phyloP scores from a whole-genome alignment of 2,888 invertebrate genomes.

The Athalia circularis region DNA sequence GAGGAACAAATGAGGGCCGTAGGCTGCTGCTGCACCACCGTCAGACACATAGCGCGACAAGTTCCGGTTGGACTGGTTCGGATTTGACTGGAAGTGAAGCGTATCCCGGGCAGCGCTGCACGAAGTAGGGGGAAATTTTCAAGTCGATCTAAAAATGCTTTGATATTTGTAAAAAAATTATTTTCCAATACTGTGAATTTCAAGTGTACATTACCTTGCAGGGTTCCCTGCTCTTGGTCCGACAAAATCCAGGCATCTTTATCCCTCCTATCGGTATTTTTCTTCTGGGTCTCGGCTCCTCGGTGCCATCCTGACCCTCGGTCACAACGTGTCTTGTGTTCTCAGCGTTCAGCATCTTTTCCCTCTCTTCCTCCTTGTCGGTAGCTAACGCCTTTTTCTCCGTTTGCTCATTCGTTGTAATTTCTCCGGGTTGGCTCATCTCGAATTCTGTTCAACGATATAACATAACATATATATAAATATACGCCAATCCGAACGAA shows the following conservation, averaged over 20 bases:
- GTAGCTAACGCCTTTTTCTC: conserved; percentile 71
- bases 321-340: conserved; percentile 76
- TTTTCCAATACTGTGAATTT: background rate
- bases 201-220: conserved; percentile 77
- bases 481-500: background rate
- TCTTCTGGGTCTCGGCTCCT: conserved; percentile 78
- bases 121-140: background rate
- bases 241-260: conserved; percentile 91
- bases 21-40: background rate
- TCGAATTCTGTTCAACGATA: conserved; percentile 3
- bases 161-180: conserved; percentile 1
- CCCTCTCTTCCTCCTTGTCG: conserved; percentile 73
- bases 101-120: background rate
- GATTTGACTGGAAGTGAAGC: conserved; percentile 29
- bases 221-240: conserved; percentile 84
- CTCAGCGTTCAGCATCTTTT: conserved; percentile 81
- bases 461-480: background rate
- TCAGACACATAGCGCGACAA: background rate
- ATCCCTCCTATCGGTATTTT: conserved; percentile 92
- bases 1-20: too few relatives aligned
- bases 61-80: conserved; percentile 39
- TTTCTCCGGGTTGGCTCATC: conserved; percentile 50
- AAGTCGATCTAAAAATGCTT: background rate
- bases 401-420: conserved; percentile 63
- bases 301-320: conserved; percentile 71